phyloP scores from a whole-genome alignment of 2,113 vertebrate genomes.

The Columbina picui region DNA sequence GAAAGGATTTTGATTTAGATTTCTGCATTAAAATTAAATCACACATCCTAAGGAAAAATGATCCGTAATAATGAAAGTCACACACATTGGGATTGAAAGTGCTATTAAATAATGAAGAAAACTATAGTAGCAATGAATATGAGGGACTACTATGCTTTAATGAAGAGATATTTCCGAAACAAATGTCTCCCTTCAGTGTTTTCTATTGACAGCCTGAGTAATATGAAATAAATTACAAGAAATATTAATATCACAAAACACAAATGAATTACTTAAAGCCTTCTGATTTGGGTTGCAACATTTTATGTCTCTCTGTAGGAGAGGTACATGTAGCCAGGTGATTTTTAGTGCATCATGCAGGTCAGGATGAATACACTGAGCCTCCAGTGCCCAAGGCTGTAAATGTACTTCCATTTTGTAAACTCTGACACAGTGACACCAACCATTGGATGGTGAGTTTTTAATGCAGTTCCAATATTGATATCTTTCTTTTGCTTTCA shows the following conservation, averaged over 20 bases:
- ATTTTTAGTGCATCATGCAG: neutral
- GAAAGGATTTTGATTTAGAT: constrained; percentile 77
- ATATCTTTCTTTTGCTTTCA: neutral
- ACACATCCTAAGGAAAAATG: constrained; percentile 77
- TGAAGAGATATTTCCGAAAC: constrained; percentile 64
- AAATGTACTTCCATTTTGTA: neutral
- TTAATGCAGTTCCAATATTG: neutral
- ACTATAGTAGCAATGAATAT: constrained; percentile 33
- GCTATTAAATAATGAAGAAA: constrained; percentile 73
- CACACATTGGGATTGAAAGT: constrained; percentile 65
- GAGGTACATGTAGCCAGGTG: neutral
- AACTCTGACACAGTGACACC: neutral
- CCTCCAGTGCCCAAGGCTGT: neutral
- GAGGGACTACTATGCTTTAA: constrained; percentile 49
- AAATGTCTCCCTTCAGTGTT: constrained; percentile 54
- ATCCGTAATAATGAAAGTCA: constrained; percentile 74
- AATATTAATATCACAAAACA: constrained; percentile 39
- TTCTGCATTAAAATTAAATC: constrained; percentile 80
- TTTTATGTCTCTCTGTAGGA: neutral
- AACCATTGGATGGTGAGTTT: neutral
- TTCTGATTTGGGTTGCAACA: constrained; percentile 22
- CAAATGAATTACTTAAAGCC: constrained; percentile 15
- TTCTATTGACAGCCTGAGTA: constrained; percentile 49
- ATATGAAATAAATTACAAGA: constrained; percentile 64
- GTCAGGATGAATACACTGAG: neutral